These are phyloP conservation scores for Ylistrum balloti DNA, from an alignment of 1,140 invertebrate species.

Conservation along the genomic window DNA sequence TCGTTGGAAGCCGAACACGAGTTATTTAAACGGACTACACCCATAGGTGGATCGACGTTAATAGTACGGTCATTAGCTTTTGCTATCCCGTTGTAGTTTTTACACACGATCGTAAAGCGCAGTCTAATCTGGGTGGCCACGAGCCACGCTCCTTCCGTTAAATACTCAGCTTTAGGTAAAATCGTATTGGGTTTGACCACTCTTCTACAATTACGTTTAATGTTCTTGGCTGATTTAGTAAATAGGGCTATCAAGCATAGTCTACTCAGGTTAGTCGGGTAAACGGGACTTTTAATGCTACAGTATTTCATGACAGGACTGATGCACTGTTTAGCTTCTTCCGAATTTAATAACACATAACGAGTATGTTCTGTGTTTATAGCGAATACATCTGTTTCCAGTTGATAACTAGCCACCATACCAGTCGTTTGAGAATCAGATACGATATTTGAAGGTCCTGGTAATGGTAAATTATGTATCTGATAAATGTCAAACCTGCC, in stretches of 20 bases:
- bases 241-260: not conserved
- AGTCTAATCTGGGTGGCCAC: not conserved
- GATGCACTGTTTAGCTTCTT: not conserved
- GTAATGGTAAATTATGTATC: too few relatives aligned
- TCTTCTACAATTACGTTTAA: constrained; percentile 37
- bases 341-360: not conserved
- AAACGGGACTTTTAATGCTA: too few relatives aligned
- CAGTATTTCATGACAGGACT: not conserved
- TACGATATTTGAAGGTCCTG: not conserved
- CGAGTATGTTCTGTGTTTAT: not conserved
- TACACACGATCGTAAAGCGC: constrained; percentile 28
- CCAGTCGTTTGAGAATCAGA: not conserved
- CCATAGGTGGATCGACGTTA: too few relatives aligned
- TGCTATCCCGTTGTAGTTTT: not conserved
- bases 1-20: too few relatives aligned
- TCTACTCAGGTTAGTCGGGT: too few relatives aligned
- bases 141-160: constrained; percentile 40
- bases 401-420: too few relatives aligned
- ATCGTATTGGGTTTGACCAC: not conserved
- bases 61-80: too few relatives aligned
- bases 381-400: not conserved
- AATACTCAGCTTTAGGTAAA: too few relatives aligned
- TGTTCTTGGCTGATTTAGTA: too few relatives aligned
- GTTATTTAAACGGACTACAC: too few relatives aligned
- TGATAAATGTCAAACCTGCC: constrained; percentile 46